Evolutionary conservation across 2,797 vertebrate genomes (phyloP).

Genomic region (Oophaga sylvatica): DNA sequence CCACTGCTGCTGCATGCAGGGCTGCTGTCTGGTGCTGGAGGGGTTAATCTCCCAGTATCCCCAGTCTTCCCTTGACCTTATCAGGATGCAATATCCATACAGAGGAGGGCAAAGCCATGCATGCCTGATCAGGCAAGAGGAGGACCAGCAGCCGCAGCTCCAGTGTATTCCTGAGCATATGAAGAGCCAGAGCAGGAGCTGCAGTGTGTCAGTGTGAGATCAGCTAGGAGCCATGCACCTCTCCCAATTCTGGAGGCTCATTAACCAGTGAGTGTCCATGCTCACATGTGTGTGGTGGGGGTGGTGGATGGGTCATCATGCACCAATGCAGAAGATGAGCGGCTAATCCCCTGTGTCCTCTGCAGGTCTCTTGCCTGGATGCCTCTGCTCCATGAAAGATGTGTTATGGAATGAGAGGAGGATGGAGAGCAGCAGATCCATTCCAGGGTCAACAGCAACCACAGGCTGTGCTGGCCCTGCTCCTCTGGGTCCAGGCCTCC

Average conservation of each 20-base stretch:
- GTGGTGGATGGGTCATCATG: neutral
- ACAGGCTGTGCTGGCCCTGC: conserved; percentile 66
- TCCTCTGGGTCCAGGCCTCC: conserved; percentile 75
- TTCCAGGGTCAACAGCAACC: conserved; percentile 64
- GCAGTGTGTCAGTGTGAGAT: conserved; percentile 5
- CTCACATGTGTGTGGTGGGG: neutral
- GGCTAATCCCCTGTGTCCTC: conserved; percentile 47
- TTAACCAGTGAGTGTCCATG: conserved; percentile 36
- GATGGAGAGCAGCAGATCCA: conserved; percentile 68
- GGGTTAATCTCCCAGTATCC: conserved; percentile 14
- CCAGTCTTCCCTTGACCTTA: conserved; percentile 53
- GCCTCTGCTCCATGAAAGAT: conserved; percentile 77
- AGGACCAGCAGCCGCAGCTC: neutral
- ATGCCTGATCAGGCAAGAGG: conserved; percentile 24
- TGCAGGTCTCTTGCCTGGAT: conserved; percentile 73
- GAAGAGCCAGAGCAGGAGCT: conserved; percentile 7
- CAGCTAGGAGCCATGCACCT: conserved; percentile 33
- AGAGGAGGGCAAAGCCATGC: conserved; percentile 23
- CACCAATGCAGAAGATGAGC: neutral
- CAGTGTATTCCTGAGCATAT: conserved; percentile 11
- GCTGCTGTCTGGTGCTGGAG: conserved; percentile 2
- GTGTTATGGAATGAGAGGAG: conserved; percentile 77
- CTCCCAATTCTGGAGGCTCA: neutral
- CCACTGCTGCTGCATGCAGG: neutral
- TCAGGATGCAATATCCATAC: conserved; percentile 34